These are phyloP conservation scores for Lasioglossum pauxillum DNA, from an alignment of 2,888 invertebrate genomes.

Conservation along the genomic window DNA sequence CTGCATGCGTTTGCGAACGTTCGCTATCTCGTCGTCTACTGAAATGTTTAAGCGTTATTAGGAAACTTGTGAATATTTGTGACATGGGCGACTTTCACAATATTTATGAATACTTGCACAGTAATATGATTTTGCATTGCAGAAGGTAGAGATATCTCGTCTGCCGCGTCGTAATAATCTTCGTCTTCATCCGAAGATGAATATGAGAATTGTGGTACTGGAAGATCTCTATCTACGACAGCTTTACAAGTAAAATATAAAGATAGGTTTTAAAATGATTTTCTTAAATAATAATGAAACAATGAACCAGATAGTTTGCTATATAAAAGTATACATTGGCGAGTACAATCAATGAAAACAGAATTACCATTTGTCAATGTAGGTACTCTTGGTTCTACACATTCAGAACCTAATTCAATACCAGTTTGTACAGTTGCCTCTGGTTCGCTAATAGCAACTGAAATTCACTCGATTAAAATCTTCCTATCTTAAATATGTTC, in stretches of 20 bases:
- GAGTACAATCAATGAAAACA: conserved; percentile 49
- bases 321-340: not conserved
- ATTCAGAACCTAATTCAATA: conserved; percentile 89
- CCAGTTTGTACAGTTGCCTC: conserved; percentile 85
- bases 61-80: not conserved
- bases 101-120: conserved; percentile 70
- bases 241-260: conserved; percentile 30
- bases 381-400: conserved; percentile 85
- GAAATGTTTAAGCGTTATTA: conserved; percentile 48
- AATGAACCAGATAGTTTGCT: not conserved
- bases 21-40: conserved; percentile 78
- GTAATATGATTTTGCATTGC: conserved; percentile 74
- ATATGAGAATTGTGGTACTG: conserved; percentile 96
- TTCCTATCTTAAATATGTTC: not conserved
- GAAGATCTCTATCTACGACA: conserved; percentile 86
- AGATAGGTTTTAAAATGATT: not conserved
- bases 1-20: conserved; percentile 69
- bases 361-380: conserved; percentile 77
- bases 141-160: conserved; percentile 85
- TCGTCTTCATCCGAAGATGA: conserved; percentile 99
- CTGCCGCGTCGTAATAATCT: conserved; percentile 96
- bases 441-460: conserved; percentile 77
- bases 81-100: not conserved
- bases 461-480: conserved; percentile 23
- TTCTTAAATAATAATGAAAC: not conserved